A percentile compares a stretch with the other conserved stretches of the same genome.
Evolutionary conservation across 2,888 invertebrate genomes (phyloP).

Genomic region (Chaitophorus viminalis): DNA sequence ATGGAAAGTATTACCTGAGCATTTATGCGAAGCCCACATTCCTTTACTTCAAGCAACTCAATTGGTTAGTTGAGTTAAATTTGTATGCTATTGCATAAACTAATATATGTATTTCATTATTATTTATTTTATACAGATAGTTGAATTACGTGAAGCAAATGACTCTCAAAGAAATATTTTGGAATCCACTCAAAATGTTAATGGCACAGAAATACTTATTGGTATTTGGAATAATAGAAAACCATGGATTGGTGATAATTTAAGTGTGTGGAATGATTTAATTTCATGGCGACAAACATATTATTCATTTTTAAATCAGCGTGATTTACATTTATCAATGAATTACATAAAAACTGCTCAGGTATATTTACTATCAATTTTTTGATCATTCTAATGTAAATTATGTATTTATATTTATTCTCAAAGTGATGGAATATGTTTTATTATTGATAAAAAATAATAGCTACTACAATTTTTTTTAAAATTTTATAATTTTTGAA

Average conservation of each 20-base stretch:
- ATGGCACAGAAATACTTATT: neutral
- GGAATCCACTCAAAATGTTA: neutral
- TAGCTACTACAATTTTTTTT: no score
- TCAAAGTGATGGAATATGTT: no score
- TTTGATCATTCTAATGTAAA: no score
- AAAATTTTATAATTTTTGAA: no score
- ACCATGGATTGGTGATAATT: constrained; percentile 48
- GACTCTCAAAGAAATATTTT: constrained; percentile 8
- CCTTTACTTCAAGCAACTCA: constrained; percentile 52
- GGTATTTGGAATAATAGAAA: constrained; percentile 41
- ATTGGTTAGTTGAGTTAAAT: constrained; percentile 15
- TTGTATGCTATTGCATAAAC: neutral
- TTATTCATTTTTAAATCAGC: constrained; percentile 34
- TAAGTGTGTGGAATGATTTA: constrained; percentile 46
- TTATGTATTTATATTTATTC: no score
- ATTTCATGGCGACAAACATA: constrained; percentile 51
- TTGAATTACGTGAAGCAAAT: constrained; percentile 37
- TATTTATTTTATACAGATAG: constrained; percentile 13
- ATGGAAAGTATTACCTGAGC: constrained; percentile 48
- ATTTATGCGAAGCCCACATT: constrained; percentile 28
- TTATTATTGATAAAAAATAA: no score
- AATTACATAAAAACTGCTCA: neutral
- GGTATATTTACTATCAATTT: neutral
- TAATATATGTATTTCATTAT: neutral
- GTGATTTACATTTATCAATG: neutral